Percentiles rank a stretch among this genome's conserved stretches.
These are phyloP conservation scores for Erpornis zantholeuca DNA, from an alignment of 2,113 vertebrate species.

Conservation along the genomic window DNA sequence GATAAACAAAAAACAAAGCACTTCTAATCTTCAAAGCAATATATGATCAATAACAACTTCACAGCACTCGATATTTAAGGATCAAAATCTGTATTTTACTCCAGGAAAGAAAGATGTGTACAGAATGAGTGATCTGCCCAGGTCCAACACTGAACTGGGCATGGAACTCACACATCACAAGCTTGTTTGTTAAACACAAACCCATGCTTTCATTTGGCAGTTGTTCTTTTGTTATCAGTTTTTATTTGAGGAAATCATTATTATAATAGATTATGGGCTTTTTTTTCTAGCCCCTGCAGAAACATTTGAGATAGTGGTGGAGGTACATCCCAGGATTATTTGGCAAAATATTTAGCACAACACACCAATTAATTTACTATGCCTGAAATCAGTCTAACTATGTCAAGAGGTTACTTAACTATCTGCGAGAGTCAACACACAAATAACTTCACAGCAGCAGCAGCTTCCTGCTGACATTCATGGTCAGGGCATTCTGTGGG, in stretches of 20 bases:
- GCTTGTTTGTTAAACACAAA: not conserved
- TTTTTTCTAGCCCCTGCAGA: not conserved
- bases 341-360: not conserved
- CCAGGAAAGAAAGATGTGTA: not conserved
- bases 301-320: not conserved
- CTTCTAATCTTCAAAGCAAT: slow-evolving; percentile 43
- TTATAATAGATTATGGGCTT: not conserved
- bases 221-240: not conserved
- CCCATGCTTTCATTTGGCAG: not conserved
- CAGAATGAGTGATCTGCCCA: not conserved
- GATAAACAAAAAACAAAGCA: slow-evolving; percentile 51
- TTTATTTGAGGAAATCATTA: not conserved
- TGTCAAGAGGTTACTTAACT: not conserved
- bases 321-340: not conserved
- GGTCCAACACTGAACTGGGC: not conserved
- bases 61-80: not conserved
- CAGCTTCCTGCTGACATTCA: not conserved
- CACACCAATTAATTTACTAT: not conserved
- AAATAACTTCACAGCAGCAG: not conserved
- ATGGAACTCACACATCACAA: not conserved
- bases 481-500: not conserved
- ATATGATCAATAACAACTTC: slow-evolving; percentile 35
- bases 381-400: not conserved
- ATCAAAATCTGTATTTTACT: slow-evolving; percentile 16
- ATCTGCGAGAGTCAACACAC: not conserved